phyloP scores from a whole-genome alignment of 2,888 invertebrate genomes.

The Agrochola lota region DNA sequence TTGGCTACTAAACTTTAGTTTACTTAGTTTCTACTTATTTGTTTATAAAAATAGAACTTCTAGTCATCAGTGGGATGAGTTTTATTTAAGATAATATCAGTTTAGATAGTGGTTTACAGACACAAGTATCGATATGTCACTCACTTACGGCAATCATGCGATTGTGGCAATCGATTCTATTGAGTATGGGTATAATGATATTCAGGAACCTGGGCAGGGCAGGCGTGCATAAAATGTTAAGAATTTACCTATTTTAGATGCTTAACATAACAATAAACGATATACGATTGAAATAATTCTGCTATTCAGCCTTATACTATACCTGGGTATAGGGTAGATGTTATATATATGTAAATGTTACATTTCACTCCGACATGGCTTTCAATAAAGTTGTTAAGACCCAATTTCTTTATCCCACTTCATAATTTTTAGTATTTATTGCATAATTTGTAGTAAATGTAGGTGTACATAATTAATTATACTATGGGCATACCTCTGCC shows the following conservation, averaged over 20 bases:
- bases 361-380: neutral
- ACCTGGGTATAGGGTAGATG: no score
- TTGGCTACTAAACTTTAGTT: neutral
- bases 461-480: neutral
- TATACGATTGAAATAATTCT: neutral
- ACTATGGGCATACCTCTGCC: neutral
- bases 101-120: conserved; percentile 19
- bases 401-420: neutral
- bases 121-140: conserved; percentile 40
- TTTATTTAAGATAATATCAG: conserved; percentile 16
- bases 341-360: no score
- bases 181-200: neutral
- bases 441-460: neutral
- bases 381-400: neutral
- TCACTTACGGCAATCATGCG: conserved; percentile 13
- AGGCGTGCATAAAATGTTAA: neutral
- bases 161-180: neutral
- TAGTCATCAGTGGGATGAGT: neutral
- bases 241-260: neutral
- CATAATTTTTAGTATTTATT: neutral
- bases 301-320: neutral
- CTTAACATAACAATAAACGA: neutral
- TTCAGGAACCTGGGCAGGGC: neutral
- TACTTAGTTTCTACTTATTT: neutral
- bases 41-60: neutral